Conservation (phyloP, 2,888 invertebrate genomes). For the Philaethria dido region DNA sequence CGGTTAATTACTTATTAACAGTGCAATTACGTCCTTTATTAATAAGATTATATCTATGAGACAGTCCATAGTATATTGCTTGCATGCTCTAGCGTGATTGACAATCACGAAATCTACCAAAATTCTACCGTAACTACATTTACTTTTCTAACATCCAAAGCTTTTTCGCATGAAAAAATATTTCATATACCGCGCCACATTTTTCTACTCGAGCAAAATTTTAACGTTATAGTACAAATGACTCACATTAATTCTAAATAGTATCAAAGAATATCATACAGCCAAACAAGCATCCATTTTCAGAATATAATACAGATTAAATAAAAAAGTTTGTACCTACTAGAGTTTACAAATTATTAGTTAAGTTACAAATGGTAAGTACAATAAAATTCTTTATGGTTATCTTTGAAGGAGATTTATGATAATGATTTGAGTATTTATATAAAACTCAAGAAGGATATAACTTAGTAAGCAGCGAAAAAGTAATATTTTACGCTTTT, state of each 20-base stretch:
- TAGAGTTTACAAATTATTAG: neutral
- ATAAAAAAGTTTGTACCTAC: conserved; percentile 1
- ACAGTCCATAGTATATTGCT: conserved; percentile 55
- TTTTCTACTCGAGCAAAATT: conserved; percentile 35
- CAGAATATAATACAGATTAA: conserved; percentile 1
- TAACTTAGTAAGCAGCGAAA: too few species aligned
- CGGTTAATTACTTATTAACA: conserved; percentile 45
- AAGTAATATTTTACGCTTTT: too few species aligned
- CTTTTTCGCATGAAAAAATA: conserved; percentile 75
- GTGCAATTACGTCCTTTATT: conserved; percentile 37
- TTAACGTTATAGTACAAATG: conserved; percentile 45
- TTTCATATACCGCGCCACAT: conserved; percentile 57
- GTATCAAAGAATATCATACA: conserved; percentile 21
- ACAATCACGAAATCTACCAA: conserved; percentile 59
- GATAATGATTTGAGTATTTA: neutral
- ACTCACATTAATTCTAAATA: conserved; percentile 42
- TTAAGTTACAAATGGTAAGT: neutral
- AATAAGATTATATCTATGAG: conserved; percentile 43
- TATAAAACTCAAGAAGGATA: neutral
- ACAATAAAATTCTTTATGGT: neutral
- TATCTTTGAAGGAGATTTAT: neutral
- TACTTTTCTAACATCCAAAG: conserved; percentile 73
- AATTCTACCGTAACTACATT: conserved; percentile 50
- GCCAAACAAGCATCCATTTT: neutral
- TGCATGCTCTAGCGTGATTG: conserved; percentile 53